Conservation (phyloP, 2,797 vertebrate genomes). For the Sebastes matsubarae region DNA sequence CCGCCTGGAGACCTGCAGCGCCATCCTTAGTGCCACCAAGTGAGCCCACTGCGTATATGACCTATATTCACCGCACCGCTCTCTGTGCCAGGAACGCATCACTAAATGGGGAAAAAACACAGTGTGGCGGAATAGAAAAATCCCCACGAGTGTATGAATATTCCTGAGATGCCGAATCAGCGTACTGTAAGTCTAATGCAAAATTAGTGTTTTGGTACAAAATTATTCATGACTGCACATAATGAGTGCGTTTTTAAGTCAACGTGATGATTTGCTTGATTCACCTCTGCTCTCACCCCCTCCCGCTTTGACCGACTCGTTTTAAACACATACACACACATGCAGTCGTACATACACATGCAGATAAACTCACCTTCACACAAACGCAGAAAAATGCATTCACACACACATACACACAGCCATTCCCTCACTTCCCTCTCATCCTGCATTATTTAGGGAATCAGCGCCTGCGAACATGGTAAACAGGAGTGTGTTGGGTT, state of each 20-base stretch:
- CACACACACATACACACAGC: slow-evolving; percentile 4
- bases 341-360: background rate
- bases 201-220: slow-evolving; percentile 85
- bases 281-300: slow-evolving; percentile 59
- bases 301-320: background rate
- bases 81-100: slow-evolving; percentile 75
- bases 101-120: slow-evolving; percentile 71
- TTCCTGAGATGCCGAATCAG: slow-evolving; percentile 84
- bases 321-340: background rate
- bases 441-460: slow-evolving; percentile 76
- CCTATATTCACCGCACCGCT: slow-evolving; percentile 79
- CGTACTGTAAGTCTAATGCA: slow-evolving; percentile 86
- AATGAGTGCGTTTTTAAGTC: slow-evolving; percentile 80
- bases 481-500: slow-evolving; percentile 64
- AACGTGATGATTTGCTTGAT: slow-evolving; percentile 78
- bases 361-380: background rate
- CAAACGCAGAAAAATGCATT: background rate
- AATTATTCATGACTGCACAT: slow-evolving; percentile 84
- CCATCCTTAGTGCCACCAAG: slow-evolving; percentile 64
- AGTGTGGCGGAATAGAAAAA: slow-evolving; percentile 50
- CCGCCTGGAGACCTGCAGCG: slow-evolving; percentile 76
- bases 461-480: slow-evolving; percentile 69
- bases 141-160: slow-evolving; percentile 83
- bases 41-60: slow-evolving; percentile 74
- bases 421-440: slow-evolving; percentile 18